These are phyloP conservation scores for Okamejei kenojei DNA, from an alignment of 2,797 vertebrate species.

Conservation along the genomic window DNA sequence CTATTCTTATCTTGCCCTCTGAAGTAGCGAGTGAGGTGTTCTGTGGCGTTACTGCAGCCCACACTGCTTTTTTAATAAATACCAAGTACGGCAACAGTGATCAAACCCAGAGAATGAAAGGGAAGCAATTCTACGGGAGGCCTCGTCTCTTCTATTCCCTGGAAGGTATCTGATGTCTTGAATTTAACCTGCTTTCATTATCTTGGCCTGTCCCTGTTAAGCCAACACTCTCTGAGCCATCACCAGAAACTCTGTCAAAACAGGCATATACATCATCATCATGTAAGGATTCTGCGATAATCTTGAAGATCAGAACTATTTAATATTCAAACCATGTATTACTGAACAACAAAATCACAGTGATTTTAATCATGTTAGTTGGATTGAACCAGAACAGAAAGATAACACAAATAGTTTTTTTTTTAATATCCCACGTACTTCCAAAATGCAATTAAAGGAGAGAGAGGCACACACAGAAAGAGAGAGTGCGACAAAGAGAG, in stretches of 20 bases:
- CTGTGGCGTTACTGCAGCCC: background rate
- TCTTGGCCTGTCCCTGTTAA: background rate
- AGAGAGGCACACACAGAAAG: background rate
- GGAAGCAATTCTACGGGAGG: background rate
- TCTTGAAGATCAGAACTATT: conserved; percentile 16
- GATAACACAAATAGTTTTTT: background rate
- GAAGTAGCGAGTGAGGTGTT: background rate
- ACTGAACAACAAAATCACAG: conserved; percentile 15
- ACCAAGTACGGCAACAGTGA: background rate
- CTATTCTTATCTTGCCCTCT: background rate
- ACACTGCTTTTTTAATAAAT: background rate
- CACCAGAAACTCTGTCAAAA: background rate
- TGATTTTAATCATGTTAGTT: conserved; percentile 34
- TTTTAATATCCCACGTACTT: background rate
- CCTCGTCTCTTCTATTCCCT: background rate
- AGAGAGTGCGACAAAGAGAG: background rate
- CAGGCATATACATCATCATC: background rate
- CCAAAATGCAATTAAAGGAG: background rate
- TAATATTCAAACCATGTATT: conserved; percentile 28
- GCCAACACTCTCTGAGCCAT: background rate
- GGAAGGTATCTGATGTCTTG: background rate
- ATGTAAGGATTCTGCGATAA: background rate
- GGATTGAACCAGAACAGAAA: conserved; percentile 13
- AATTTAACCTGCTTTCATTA: background rate
- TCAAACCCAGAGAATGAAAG: background rate